Conservation (phyloP, 2,797 vertebrate species). For the Heteromormyrus szaboi region DNA sequence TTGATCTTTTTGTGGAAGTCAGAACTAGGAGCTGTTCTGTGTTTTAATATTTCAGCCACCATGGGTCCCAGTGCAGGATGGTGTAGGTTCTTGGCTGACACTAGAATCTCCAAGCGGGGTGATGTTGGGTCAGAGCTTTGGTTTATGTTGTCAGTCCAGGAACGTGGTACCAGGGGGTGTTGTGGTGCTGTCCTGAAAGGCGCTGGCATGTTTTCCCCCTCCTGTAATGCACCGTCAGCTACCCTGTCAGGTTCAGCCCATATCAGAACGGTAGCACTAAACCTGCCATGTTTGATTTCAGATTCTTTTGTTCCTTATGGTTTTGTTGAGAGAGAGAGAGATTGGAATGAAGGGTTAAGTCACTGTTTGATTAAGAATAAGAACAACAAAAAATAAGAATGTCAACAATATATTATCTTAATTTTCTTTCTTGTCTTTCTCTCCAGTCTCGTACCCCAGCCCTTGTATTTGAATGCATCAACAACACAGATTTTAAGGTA, state of each 20-base stretch:
- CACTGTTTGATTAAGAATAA: neutral
- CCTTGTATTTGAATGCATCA: constrained; percentile 98
- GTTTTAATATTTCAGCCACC: neutral
- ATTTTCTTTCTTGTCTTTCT: constrained; percentile 43
- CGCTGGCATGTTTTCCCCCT: neutral
- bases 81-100: neutral
- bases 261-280: neutral
- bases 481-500: constrained; percentile 99
- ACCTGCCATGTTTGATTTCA: neutral
- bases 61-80: no score
- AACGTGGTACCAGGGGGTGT: neutral
- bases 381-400: neutral
- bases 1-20: neutral
- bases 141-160: neutral
- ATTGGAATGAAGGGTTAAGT: neutral
- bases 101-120: neutral
- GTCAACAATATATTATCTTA: neutral
- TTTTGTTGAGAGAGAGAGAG: neutral
- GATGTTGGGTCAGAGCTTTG: neutral
- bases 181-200: neutral
- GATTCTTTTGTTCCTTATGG: neutral
- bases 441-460: constrained; percentile 95
- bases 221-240: neutral
- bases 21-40: neutral
- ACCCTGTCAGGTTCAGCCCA: neutral